Evolutionary conservation across 2,113 vertebrate species (phyloP).

Genomic region (Heliornis fulica): DNA sequence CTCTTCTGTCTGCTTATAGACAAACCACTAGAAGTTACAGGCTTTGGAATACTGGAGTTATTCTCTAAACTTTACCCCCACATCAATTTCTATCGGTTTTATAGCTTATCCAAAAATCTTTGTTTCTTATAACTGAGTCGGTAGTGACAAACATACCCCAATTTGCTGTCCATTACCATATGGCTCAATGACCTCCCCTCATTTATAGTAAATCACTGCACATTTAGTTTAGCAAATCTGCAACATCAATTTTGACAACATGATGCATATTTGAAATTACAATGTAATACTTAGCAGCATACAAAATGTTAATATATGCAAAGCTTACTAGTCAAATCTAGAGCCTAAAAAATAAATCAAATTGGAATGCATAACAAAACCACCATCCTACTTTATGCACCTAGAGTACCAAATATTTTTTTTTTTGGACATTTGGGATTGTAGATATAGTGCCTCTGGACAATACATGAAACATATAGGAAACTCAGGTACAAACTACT

Average conservation of each 20-base stretch:
- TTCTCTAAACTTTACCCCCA: not conserved
- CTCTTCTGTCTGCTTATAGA: not conserved
- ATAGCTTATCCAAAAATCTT: not conserved
- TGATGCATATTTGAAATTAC: conserved; percentile 26
- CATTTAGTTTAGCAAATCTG: not conserved
- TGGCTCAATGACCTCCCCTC: not conserved
- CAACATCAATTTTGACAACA: not conserved
- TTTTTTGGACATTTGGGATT: not conserved
- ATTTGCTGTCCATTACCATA: not conserved
- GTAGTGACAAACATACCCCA: not conserved
- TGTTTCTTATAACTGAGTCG: not conserved
- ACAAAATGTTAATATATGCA: conserved; percentile 4
- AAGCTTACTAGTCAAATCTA: conserved; percentile 9
- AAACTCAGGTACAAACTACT: not conserved
- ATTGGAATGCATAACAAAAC: not conserved
- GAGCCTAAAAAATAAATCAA: not conserved
- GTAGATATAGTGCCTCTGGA: not conserved
- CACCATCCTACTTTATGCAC: not conserved
- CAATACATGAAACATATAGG: not conserved
- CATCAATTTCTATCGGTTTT: not conserved
- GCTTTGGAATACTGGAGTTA: not conserved
- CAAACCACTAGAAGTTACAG: not conserved
- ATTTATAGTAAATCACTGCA: not conserved
- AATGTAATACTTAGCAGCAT: not conserved
- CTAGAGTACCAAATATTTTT: not conserved